Evolutionary conservation across 1,140 invertebrate genomes (phyloP).

Genomic region (Pseudomyrmex flavicornis): DNA sequence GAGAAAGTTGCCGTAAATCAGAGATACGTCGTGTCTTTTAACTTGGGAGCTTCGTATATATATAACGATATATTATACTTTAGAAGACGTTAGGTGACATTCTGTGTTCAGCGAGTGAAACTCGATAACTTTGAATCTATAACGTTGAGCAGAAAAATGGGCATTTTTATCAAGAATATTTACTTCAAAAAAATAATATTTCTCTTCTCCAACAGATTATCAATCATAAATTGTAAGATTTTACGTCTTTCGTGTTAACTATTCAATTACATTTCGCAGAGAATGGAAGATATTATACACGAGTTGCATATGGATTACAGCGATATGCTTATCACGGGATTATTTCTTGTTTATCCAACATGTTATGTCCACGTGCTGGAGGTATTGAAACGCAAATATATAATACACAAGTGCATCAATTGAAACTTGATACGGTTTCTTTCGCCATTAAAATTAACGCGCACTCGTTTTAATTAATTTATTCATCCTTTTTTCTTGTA

Average conservation of each 20-base stretch:
- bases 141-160: not conserved
- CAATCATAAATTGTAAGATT: not conserved
- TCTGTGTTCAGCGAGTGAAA: not conserved
- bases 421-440: not conserved
- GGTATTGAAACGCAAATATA: constrained; percentile 59
- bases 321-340: constrained; percentile 61
- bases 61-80: not conserved
- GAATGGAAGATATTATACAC: constrained; percentile 63
- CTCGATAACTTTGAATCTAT: not conserved
- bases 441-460: not conserved
- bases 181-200: not conserved
- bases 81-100: not conserved
- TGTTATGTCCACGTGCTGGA: constrained; percentile 74
- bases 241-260: not conserved
- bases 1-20: constrained; percentile 6
- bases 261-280: constrained; percentile 51
- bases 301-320: constrained; percentile 61
- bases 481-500: not conserved
- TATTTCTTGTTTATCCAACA: constrained; percentile 72
- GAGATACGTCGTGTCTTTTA: not conserved
- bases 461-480: not conserved
- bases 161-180: not conserved
- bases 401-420: not conserved
- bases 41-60: constrained; percentile 3
- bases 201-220: not conserved